These are phyloP conservation scores for Accipiter virgatus DNA, from an alignment of 2,113 vertebrate genomes.

Conservation along the genomic window DNA sequence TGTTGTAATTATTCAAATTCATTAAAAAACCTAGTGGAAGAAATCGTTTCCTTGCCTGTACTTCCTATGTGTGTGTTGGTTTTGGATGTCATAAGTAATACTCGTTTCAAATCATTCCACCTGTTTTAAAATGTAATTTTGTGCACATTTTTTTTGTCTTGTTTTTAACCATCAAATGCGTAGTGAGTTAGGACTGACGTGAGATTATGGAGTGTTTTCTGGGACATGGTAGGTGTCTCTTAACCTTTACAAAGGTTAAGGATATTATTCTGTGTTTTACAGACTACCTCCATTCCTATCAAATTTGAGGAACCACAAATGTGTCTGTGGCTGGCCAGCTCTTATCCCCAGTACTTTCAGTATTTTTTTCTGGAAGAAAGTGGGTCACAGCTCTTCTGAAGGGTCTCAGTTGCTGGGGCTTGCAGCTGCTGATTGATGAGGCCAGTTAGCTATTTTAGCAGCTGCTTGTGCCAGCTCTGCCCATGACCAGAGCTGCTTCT, in stretches of 20 bases:
- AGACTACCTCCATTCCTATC: not conserved
- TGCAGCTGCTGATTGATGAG: slow-evolving; percentile 30
- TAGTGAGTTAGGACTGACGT: not conserved
- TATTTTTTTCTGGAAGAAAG: not conserved
- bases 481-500: not conserved
- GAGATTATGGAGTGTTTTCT: not conserved
- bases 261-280: not conserved
- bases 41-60: not conserved
- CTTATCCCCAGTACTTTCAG: not conserved
- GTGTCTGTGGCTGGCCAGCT: not conserved
- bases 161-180: not conserved
- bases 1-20: not conserved
- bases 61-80: not conserved
- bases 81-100: not conserved
- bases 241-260: not conserved
- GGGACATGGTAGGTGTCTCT: not conserved
- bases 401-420: not conserved
- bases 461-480: not conserved
- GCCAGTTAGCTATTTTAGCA: slow-evolving; percentile 27
- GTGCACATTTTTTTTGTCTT: not conserved
- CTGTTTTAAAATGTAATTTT: not conserved
- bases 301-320: not conserved
- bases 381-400: not conserved
- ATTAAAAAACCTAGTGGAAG: not conserved
- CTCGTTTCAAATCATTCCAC: not conserved